These are phyloP conservation scores for Chelonus formosanus DNA, from an alignment of 2,888 invertebrate species.

Conservation along the genomic window DNA sequence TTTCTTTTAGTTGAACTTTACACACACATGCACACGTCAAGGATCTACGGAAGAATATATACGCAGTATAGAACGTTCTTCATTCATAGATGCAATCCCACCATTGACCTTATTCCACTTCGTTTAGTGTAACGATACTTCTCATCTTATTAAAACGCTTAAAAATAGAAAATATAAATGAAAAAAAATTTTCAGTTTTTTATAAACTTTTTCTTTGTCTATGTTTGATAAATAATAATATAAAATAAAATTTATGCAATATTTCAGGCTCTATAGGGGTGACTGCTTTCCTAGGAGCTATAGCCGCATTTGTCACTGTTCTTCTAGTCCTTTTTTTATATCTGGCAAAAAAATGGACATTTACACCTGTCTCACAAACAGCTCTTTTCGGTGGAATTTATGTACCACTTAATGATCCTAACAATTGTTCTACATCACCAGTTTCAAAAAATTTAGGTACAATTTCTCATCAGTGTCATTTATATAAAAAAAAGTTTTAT, in stretches of 20 bases:
- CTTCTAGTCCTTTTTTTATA: constrained; percentile 87
- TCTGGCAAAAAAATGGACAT: constrained; percentile 82
- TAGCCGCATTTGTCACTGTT: constrained; percentile 83
- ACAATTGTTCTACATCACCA: constrained; percentile 55
- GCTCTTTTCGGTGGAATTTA: constrained; percentile 65
- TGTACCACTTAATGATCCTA: constrained; percentile 62
- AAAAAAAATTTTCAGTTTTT: constrained; percentile 1
- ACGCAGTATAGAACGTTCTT: not conserved
- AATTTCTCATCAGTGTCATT: not conserved
- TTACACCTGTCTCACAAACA: constrained; percentile 66
- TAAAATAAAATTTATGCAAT: constrained; percentile 6
- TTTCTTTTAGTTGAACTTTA: not conserved
- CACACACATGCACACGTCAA: not conserved
- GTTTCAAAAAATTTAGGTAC: constrained; percentile 61
- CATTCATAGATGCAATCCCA: constrained; percentile 5
- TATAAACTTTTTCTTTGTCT: not conserved
- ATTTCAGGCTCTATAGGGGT: constrained; percentile 79
- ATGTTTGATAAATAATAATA: too few relatives aligned
- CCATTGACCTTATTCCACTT: constrained; percentile 4
- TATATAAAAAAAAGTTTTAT: constrained; percentile 8
- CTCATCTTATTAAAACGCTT: not conserved
- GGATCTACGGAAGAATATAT: not conserved
- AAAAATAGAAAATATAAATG: not conserved
- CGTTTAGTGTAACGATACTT: not conserved
- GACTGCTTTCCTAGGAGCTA: constrained; percentile 87